These are phyloP conservation scores for Spermophilus dauricus DNA, from an alignment of 2,113 vertebrate genomes.

Conservation along the genomic window DNA sequence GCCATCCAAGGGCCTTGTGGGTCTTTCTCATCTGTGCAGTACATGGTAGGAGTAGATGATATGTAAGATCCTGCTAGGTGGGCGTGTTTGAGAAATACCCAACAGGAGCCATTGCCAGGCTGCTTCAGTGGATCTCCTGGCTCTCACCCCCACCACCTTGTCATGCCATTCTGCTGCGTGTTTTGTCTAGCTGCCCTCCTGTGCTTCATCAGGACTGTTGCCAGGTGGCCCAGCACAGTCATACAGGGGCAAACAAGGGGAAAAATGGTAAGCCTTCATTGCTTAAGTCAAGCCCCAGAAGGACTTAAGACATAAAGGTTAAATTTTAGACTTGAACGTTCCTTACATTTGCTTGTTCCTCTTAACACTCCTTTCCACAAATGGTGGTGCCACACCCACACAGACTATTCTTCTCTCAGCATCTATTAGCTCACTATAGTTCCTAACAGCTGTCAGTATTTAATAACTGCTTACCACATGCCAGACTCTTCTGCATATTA, in stretches of 20 bases:
- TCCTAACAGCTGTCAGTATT: neutral
- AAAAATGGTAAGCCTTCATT: neutral
- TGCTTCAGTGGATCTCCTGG: neutral
- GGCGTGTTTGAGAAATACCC: neutral
- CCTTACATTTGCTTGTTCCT: neutral
- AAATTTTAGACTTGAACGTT: neutral
- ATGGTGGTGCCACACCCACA: neutral
- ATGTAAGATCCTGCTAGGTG: neutral
- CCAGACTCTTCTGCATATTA: neutral
- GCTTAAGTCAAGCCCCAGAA: slow-evolving; percentile 12
- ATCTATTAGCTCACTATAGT: neutral
- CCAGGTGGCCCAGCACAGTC: neutral
- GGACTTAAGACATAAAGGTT: slow-evolving; percentile 10
- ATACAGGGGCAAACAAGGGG: neutral
- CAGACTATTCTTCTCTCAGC: neutral
- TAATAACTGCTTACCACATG: neutral
- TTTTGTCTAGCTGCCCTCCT: neutral
- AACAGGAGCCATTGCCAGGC: neutral
- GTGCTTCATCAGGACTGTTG: neutral
- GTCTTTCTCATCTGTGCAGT: neutral
- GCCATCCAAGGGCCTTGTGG: neutral
- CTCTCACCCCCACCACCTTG: neutral
- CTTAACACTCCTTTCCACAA: neutral
- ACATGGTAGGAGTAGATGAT: neutral
- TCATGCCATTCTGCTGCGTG: neutral